Evolutionary conservation across 2,888 invertebrate species (phyloP).

Genomic region (Noctua janthina): DNA sequence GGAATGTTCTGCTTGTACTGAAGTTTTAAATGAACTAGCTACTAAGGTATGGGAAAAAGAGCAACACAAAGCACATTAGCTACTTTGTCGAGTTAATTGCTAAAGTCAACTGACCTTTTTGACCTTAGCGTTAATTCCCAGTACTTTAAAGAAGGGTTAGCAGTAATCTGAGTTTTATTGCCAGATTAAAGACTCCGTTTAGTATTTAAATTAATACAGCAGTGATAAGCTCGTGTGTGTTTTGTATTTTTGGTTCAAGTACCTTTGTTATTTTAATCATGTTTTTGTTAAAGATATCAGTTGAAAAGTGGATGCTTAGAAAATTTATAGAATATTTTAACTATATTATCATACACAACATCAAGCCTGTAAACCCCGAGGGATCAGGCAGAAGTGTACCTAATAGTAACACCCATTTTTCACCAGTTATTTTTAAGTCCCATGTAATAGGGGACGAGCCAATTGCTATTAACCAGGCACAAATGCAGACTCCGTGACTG

Average conservation of each 20-base stretch:
- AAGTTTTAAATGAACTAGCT: neutral
- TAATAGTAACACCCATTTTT: neutral
- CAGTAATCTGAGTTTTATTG: slow-evolving; percentile 59
- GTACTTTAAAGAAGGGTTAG: slow-evolving; percentile 52
- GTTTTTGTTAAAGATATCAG: slow-evolving; percentile 4
- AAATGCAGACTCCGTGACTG: too few species aligned
- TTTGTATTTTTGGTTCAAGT: slow-evolving; percentile 34
- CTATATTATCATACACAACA: neutral
- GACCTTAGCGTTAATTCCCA: slow-evolving; percentile 62
- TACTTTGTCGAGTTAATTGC: slow-evolving; percentile 50
- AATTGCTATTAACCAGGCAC: too few species aligned
- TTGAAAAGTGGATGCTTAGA: neutral
- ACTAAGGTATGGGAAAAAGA: slow-evolving; percentile 9
- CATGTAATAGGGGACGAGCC: too few species aligned
- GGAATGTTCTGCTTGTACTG: neutral
- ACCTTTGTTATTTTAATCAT: slow-evolving; percentile 31
- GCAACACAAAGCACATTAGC: slow-evolving; percentile 17
- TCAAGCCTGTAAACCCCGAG: neutral
- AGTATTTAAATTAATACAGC: slow-evolving; percentile 50
- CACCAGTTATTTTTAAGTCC: too few species aligned
- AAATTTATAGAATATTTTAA: neutral
- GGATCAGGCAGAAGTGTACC: neutral
- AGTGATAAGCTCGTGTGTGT: slow-evolving; percentile 44
- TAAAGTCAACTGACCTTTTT: slow-evolving; percentile 60
- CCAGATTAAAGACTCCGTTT: slow-evolving; percentile 44